Evolutionary conservation across 1,140 invertebrate species (phyloP), one percentile per base, ranked within the genome.

Genomic region (Oedothorax gibbosus): DNA sequence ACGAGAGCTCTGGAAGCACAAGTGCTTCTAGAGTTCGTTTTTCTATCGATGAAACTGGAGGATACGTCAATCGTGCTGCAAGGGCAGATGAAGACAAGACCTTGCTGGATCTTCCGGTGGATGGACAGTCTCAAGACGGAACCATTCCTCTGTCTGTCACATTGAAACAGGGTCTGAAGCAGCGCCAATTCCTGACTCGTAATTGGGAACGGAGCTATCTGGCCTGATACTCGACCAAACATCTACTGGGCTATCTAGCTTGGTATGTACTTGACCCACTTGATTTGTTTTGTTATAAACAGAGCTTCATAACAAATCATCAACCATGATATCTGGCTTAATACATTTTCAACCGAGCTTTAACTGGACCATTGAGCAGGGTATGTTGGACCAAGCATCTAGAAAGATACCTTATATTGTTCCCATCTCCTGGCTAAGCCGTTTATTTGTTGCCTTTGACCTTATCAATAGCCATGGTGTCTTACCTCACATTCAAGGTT

Each of bases 21-120:
- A 20, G 81, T n/a, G 95, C 94, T 86, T 96, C 95, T 3, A 91
- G 95, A 8, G 95, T 96, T 3, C 91, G 95, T 0, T 97, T 97
- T 35, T 73, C 75, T 90, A 82, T 81, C 12, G 72, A 96, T 95
- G 60, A 95, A 95, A 0, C 92, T 94, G 11, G 93, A 93, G 89
- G 65, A 77, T 75, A 73, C 69, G 56, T 78, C n/a, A 87, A 73
- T n/a, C 53, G 79, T 3, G 80, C 68, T 20, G 81, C 82, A 15
- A 81, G 20, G 15, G 80, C 81, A 20, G 79, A 84, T 57, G 75
- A 75, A 18, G 88, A 85, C 54, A 90, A 92, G 83, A 93, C 91
- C 5, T 86, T 93, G 35, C 88, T 94, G 18, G 93, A 94, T 87
- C 91, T 93, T 86, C 93, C 93, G 12, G 91, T 93, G 10, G 86